Percentiles rank a stretch among this genome's conserved stretches.
Conservation (phyloP, 2,113 vertebrate species). For the Mus pahari region DNA sequence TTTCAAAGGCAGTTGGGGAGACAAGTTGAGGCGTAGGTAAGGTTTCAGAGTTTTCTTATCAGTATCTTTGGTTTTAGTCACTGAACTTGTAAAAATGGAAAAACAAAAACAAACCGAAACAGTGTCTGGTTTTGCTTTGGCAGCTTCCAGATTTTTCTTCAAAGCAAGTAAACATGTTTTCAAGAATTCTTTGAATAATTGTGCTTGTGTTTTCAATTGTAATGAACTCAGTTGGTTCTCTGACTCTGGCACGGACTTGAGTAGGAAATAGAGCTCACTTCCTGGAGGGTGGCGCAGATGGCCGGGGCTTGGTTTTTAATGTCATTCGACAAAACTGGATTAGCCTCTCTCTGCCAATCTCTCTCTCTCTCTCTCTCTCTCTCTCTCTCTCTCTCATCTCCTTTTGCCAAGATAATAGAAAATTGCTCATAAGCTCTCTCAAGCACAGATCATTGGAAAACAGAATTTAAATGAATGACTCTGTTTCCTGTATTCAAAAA, state of each 20-base stretch:
- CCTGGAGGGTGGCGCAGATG: conserved; percentile 44
- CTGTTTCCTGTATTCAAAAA: conserved; percentile 37
- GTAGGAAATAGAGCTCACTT: conserved; percentile 71
- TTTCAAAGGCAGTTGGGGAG: conserved; percentile 49
- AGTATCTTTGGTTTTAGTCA: conserved; percentile 58
- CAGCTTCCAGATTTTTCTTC: conserved; percentile 66
- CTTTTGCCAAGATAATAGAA: conserved; percentile 55
- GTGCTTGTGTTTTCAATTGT: conserved; percentile 77
- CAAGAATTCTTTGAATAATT: conserved; percentile 76
- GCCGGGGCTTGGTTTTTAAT: conserved; percentile 70
- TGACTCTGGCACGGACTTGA: conserved; percentile 66
- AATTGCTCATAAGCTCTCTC: neutral
- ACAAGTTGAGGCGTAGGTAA: conserved; percentile 7
- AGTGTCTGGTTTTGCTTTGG: conserved; percentile 78
- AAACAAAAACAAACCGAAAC: conserved; percentile 74
- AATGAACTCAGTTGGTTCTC: conserved; percentile 70
- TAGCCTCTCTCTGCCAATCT: neutral
- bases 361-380: too few relatives aligned
- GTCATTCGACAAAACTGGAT: conserved; percentile 38
- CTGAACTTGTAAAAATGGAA: conserved; percentile 72
- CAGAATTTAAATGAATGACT: conserved; percentile 51
- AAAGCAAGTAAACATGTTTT: conserved; percentile 79
- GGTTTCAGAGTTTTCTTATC: conserved; percentile 78
- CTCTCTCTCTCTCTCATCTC: neutral
- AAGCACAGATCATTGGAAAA: neutral